phyloP scores from a whole-genome alignment of 2,797 vertebrate species.

The Triplophysa bombifrons region DNA sequence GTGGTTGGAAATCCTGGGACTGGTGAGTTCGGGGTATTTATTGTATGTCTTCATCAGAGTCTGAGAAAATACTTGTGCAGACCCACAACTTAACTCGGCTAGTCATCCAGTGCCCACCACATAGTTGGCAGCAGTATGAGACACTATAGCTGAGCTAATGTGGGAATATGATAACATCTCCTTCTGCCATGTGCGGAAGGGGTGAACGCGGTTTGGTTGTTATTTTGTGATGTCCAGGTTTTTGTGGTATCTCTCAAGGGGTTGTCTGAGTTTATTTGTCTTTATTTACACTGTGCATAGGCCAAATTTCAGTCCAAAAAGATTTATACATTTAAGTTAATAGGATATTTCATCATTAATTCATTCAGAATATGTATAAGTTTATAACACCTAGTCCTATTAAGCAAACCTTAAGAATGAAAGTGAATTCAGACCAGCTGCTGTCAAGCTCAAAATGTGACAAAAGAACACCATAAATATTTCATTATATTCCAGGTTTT shows the following conservation, averaged over 20 bases:
- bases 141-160: conserved; percentile 41
- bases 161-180: conserved; percentile 40
- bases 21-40: conserved; percentile 49
- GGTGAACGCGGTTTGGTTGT: conserved; percentile 27
- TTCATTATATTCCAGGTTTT: background rate
- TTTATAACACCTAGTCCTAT: too few relatives aligned
- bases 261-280: conserved; percentile 11
- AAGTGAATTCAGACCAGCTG: background rate
- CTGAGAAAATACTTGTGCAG: conserved; percentile 55
- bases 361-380: too few relatives aligned
- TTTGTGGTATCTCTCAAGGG: conserved; percentile 21
- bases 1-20: conserved; percentile 53
- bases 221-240: conserved; percentile 35
- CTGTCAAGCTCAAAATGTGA: background rate
- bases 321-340: background rate
- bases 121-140: conserved; percentile 47
- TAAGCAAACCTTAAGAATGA: background rate
- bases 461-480: background rate
- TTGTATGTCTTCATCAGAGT: conserved; percentile 54
- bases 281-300: background rate
- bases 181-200: conserved; percentile 32
- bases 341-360: background rate
- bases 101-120: conserved; percentile 39
- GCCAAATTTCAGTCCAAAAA: background rate
- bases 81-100: conserved; percentile 25